Base-by-base conservation (phyloP, 2,797 vertebrate species). In the Notolabrus celidotus region DNA sequence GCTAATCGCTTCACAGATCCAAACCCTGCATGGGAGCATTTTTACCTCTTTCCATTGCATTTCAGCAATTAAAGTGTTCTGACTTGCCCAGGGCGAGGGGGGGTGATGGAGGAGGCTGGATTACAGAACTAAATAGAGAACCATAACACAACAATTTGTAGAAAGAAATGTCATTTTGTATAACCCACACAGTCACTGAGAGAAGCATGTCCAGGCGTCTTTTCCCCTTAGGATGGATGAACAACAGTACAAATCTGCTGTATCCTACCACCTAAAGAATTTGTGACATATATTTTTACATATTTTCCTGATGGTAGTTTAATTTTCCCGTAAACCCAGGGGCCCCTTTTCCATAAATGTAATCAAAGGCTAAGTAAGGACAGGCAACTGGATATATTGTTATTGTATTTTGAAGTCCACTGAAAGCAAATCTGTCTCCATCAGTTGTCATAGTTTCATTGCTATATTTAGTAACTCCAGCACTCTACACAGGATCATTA, bases 391-490 rank as follows among this genome's bases (percentile, higher is more conserved):
- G 20, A 38, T 58, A 51, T 65, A 55, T 65, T 66, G 19, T 62
- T 25, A 29, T 19, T 53, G 38, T 52, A 25, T 17, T 31, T 56
- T 41, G 50, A 57, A 71, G 68, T 69, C 56, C 57, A 63, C 64
- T 70, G 14, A 56, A 78, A 67, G 54, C 16, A 46, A 71, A 42
- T 19, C 42, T 25, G 50, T 76, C 58, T 86, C 74, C 66, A 65
- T 76, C 52, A 49, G 33, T 22, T 76, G 59, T 80, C 59, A 67
- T 67, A 70, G 64, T 72, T 67, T 79, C 34, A 15, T 29, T 31
- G 51, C 50, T 75, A 49, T 61, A 42, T 65, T 50, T 66, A 62
- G 62, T 22, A 27, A 54, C 62, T 71, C 41, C 54, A 53, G 71
- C 56, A 10, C 31, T 72, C 53, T 64, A 52, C 71, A 74, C 11